phyloP scores from a whole-genome alignment of 1,140 invertebrate genomes.

The Lordiphosa stackelbergi region DNA sequence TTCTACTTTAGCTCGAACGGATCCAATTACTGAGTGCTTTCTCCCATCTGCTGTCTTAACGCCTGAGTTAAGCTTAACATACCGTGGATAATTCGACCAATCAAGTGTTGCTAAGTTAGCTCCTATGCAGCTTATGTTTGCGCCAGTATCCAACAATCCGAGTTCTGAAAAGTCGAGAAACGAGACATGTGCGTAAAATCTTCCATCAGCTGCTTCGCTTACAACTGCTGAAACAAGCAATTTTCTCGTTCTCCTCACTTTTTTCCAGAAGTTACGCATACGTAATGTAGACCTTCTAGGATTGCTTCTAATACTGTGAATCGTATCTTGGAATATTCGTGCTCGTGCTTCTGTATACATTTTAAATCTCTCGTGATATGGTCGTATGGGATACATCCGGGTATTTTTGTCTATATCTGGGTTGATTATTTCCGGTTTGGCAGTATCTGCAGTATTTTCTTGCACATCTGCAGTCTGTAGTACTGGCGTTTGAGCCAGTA shows the following conservation, averaged over 20 bases:
- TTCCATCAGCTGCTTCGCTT: not conserved
- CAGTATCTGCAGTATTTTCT: no score
- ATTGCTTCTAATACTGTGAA: not conserved
- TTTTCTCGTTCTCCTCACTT: not conserved
- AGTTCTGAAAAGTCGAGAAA: conserved; percentile 8
- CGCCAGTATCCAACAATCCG: conserved; percentile 17
- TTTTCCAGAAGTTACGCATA: conserved; percentile 1
- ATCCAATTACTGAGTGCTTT: conserved; percentile 2
- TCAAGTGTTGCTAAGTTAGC: conserved; percentile 1
- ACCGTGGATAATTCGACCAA: conserved; percentile 8
- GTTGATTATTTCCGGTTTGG: not conserved
- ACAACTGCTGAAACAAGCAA: conserved; percentile 9
- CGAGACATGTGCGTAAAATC: conserved; percentile 11
- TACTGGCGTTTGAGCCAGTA: no score
- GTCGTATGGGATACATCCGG: not conserved
- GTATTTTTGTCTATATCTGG: not conserved
- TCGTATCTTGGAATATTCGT: not conserved
- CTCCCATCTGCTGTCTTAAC: conserved; percentile 17
- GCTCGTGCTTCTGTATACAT: not conserved
- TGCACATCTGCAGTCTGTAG: no score
- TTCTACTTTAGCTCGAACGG: not conserved
- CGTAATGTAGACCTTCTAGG: not conserved
- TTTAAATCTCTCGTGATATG: conserved; percentile 1
- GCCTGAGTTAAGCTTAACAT: not conserved
- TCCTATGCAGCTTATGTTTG: conserved; percentile 16